Base-by-base conservation (phyloP, 2,888 invertebrate species). In the Epirrita christyi region DNA sequence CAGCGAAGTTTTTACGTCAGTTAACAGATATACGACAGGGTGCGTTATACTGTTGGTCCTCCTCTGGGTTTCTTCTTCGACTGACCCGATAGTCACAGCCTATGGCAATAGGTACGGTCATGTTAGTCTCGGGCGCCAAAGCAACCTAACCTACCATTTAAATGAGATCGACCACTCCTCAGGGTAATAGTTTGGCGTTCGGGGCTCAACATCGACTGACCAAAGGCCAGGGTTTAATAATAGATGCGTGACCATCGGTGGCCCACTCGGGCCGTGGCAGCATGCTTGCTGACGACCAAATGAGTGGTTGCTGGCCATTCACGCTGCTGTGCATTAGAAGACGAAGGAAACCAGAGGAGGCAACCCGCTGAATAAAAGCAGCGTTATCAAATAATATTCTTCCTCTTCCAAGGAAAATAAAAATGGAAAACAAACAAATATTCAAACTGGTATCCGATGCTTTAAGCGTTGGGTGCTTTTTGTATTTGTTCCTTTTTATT, bases 341-440 rank as follows among this genome's bases (percentile, higher is more conserved):
- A 61, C 53, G 61, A 61, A 55, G 65, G 47, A 53, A 36, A 52
- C 65, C 57, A 61, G 65, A 55, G 65, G 65, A 65, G 63, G 65
- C 42, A n/a, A 60, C 59, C 63, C 63, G 61, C 65, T 65, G 59
- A 61, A 49, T 4, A 8, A n/a, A n/a, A 2, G 48, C 53, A 59
- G 63, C 57, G 61, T 46, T 36, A 63, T 44, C 14, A 59, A 61
- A 44, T 41, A n/a, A 13, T 21, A 40, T 21, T n/a, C 45, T 27
- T 50, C 54, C 49, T 51, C 13, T 1, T n/a, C 6, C 14, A 13
- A 38, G 38, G 38, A 36, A 27, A 34, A n/a, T 15, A 32, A 45
- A 32, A 34, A 32, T 53, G 32, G 27, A 49, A 43, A 49, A 29
- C 15, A 5, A 43, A 10, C 3, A 6, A 38, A 44, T 42, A 41